Percentiles rank a stretch among this genome's conserved stretches.
phyloP scores from a whole-genome alignment of 2,797 vertebrate genomes.

The Chelidonichthys spinosus region DNA sequence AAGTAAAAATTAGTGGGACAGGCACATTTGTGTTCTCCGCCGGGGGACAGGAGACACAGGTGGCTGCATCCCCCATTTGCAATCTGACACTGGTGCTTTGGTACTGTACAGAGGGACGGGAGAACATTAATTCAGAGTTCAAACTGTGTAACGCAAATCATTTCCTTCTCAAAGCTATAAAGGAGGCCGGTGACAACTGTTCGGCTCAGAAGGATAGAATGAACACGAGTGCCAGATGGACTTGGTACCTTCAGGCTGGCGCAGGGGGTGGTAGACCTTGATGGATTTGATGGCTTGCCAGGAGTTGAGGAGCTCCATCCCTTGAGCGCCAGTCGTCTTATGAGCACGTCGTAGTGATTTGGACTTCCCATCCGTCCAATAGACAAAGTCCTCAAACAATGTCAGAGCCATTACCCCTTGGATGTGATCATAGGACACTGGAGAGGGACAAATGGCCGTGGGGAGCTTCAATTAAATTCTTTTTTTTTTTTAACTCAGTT shows the following conservation, averaged over 20 bases:
- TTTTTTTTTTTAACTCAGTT: background rate
- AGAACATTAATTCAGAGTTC: background rate
- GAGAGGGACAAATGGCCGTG: conserved; percentile 63
- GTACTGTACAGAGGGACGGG: conserved; percentile 82
- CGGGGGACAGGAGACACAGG: conserved; percentile 94
- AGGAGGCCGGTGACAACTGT: conserved; percentile 17
- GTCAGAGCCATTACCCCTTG: conserved; percentile 96
- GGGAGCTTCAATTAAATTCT: background rate
- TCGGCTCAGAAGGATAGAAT: conserved; percentile 24
- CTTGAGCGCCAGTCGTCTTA: conserved; percentile 93
- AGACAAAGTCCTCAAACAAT: conserved; percentile 98
- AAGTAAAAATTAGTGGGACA: conserved; percentile 99
- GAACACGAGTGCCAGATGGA: conserved; percentile 54
- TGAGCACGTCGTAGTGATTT: conserved; percentile 96
- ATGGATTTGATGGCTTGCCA: conserved; percentile 99
- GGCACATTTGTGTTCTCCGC: conserved; percentile 90
- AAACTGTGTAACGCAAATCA: conserved; percentile 36
- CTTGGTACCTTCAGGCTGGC: conserved; percentile 94
- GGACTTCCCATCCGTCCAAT: conserved; percentile 99
- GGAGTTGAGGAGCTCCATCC: conserved; percentile 93
- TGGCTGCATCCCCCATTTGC: conserved; percentile 98
- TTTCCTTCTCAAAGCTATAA: conserved; percentile 38
- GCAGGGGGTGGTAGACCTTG: conserved; percentile 96
- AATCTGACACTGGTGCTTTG: conserved; percentile 93
- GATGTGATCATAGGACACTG: conserved; percentile 96